Evolutionary conservation across 2,113 vertebrate genomes (phyloP).

Genomic region (Mesoclemmys tuberculata): DNA sequence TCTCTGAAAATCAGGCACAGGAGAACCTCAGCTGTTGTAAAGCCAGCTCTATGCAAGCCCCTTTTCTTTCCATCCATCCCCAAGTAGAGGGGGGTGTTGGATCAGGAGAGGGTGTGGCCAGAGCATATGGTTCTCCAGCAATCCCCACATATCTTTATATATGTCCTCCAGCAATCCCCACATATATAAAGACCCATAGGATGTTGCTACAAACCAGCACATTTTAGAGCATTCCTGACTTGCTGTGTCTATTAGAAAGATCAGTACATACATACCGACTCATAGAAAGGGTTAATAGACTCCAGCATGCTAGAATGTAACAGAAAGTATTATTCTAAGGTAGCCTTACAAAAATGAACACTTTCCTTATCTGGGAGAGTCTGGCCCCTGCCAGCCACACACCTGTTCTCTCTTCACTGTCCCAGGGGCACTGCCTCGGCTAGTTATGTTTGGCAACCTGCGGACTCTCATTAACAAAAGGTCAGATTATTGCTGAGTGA

Average conservation of each 20-base stretch:
- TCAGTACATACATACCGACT: neutral
- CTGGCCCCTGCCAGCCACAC: neutral
- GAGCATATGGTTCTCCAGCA: neutral
- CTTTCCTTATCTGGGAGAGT: neutral
- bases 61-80: neutral
- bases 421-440: neutral
- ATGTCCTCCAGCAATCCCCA: neutral
- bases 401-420: neutral
- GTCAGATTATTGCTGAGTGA: neutral
- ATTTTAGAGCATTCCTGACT: neutral
- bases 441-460: neutral
- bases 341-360: neutral
- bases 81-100: neutral
- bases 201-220: neutral
- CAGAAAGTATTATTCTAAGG: neutral
- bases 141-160: neutral
- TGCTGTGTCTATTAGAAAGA: neutral
- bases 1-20: neutral
- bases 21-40: neutral
- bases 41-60: neutral
- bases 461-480: neutral
- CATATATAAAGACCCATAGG: neutral
- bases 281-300: neutral
- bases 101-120: neutral
- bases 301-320: neutral